Evolutionary conservation across 92 coral and sea anemone genomes (phyloP), one percentile per base, ranked within the genome.

Genomic region (Bergia puertoricense): DNA sequence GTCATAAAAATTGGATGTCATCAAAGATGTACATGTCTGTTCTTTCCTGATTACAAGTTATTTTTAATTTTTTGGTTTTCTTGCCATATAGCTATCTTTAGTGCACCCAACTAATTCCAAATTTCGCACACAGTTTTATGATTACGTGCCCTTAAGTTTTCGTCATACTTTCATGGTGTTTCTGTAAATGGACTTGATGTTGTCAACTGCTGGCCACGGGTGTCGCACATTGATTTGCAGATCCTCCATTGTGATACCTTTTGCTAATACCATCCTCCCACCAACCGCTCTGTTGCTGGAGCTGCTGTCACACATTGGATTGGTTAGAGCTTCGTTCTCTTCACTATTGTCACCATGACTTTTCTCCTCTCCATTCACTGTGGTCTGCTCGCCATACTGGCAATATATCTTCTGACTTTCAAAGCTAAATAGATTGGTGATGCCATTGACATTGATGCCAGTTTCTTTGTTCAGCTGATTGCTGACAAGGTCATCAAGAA

Each of bases 131-230:
- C 67, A 20, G 79, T 82, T 77, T 39, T 37, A 56, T 37, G 5
- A 62, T 41, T 85, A 40, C 67, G 57, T 40, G 38, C 92, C 93
- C 85, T 89, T 82, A 42, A 84, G 89, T 67, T 80, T 91, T 66
- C 77, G 93, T 91, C 93, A 91, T 46, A 36, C 86, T 77, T 91
- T 91, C 93, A 91, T 91, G 23, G 93, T 91, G 92, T 91, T 91
- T 85, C 93, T 75, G 85, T 91, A 91, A 44, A 91, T 91, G 65
- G 93, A 91, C 50, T 84, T 89, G 86, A 91, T 91, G 89, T 91
- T 67, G 85, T 91, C 93, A 43, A 91, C 80, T 30, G 93, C 93
- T 74, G 93, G 93, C 93, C 93, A 91, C 20, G 93, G 93, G 43
- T 89, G 89, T 76, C 92, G 57, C 56, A 89, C 89, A n/a, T 51